Percentiles rank a stretch among this genome's conserved stretches.
Evolutionary conservation across 2,888 invertebrate genomes (phyloP).

Genomic region (Perdita meconis): DNA sequence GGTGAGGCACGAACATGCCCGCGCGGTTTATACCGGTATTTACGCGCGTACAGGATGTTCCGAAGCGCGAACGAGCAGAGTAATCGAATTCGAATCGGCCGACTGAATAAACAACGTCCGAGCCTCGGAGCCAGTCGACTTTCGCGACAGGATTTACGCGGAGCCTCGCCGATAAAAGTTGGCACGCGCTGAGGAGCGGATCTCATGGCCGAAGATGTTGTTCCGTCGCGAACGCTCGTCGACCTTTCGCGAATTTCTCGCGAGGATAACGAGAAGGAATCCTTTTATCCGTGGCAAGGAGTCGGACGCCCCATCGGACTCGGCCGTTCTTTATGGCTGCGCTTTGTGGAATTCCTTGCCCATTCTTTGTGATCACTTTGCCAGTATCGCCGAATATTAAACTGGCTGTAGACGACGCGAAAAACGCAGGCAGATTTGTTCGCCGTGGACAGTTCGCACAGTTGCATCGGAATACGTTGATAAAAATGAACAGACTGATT

Average conservation of each 20-base stretch:
- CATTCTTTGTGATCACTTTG: neutral
- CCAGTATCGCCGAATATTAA: neutral
- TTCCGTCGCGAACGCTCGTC: slow-evolving; percentile 50
- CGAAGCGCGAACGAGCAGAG: slow-evolving; percentile 17
- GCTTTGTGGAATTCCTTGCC: slow-evolving; percentile 9
- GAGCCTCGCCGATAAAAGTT: slow-evolving; percentile 35
- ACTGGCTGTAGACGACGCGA: neutral
- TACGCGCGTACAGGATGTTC: neutral
- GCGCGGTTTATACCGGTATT: slow-evolving; percentile 46
- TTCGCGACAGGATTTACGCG: slow-evolving; percentile 35
- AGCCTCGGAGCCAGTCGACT: slow-evolving; percentile 13
- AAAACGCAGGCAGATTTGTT: too few relatives aligned
- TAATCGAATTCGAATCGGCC: slow-evolving; percentile 28
- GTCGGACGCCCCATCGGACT: slow-evolving; percentile 50
- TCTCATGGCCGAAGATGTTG: slow-evolving; percentile 54
- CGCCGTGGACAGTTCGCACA: too few relatives aligned
- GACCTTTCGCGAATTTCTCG: slow-evolving; percentile 52
- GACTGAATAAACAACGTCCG: slow-evolving; percentile 27
- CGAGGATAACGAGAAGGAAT: slow-evolving; percentile 59
- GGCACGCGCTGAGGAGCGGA: slow-evolving; percentile 26
- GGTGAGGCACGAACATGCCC: slow-evolving; percentile 17
- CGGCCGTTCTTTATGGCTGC: slow-evolving; percentile 39
- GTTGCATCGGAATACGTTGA: too few relatives aligned
- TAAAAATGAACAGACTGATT: too few relatives aligned
- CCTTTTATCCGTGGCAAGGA: slow-evolving; percentile 50